These are phyloP conservation scores for Synanthedon andrenaeformis DNA, from an alignment of 2,888 invertebrate genomes.

Conservation along the genomic window DNA sequence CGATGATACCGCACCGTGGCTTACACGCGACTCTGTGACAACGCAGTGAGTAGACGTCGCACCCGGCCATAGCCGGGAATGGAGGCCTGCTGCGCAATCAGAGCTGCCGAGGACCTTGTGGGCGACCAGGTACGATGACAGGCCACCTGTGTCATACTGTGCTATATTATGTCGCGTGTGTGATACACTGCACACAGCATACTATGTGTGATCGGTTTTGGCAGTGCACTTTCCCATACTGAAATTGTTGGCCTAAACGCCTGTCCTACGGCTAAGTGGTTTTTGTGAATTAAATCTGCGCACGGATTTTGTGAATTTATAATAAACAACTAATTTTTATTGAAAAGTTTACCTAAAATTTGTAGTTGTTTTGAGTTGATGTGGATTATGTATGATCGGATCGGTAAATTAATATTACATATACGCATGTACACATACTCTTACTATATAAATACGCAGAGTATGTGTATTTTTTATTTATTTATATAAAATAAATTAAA, in stretches of 20 bases:
- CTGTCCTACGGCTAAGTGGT: not conserved
- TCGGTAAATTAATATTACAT: too few species aligned
- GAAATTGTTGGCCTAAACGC: not conserved
- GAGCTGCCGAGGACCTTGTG: conserved; percentile 61
- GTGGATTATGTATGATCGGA: too few species aligned
- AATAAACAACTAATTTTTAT: too few species aligned
- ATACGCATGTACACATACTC: too few species aligned
- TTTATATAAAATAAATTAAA: too few species aligned
- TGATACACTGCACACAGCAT: not conserved
- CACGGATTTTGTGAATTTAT: too few species aligned
- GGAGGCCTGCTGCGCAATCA: conserved; percentile 63
- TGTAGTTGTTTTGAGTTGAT: too few species aligned
- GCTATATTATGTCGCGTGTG: not conserved
- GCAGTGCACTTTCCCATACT: not conserved
- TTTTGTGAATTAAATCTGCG: not conserved
- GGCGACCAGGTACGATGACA: conserved; percentile 57
- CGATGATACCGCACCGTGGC: conserved; percentile 6
- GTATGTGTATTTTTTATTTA: too few species aligned
- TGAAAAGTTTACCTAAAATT: too few species aligned
- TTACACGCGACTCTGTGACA: conserved; percentile 5
- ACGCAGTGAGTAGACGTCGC: conserved; percentile 12
- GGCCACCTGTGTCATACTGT: not conserved
- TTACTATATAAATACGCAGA: too few species aligned
- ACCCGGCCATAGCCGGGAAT: conserved; percentile 56
- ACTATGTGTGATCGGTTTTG: not conserved